phyloP scores from a whole-genome alignment of 2,113 vertebrate species.

The Corydoras sp. region DNA sequence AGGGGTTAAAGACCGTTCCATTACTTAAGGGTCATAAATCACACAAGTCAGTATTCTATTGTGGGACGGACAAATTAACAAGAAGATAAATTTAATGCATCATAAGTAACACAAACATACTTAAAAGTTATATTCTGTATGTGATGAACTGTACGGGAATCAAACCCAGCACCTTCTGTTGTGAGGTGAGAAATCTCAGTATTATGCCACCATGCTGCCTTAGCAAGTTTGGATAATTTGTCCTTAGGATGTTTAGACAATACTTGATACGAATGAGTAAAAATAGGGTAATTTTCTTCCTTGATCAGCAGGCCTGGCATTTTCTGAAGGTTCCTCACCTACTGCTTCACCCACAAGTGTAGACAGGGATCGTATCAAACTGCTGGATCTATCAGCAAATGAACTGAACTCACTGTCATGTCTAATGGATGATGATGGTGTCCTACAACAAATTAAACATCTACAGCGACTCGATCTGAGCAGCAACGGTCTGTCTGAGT shows the following conservation, averaged over 20 bases:
- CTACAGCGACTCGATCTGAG: constrained; percentile 84
- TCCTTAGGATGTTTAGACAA: not conserved
- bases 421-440: constrained; percentile 65
- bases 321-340: constrained; percentile 64
- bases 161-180: no score
- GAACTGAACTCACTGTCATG: constrained; percentile 79
- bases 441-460: constrained; percentile 74
- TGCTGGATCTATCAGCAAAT: constrained; percentile 89
- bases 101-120: no score
- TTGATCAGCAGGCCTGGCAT: constrained; percentile 41
- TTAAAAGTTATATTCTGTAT: no score
- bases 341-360: constrained; percentile 60
- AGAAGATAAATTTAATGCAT: no score
- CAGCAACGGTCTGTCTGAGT: constrained; percentile 75
- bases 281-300: not conserved
- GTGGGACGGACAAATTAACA: no score
- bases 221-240: no score
- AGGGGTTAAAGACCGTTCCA: no score
- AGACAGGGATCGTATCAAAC: constrained; percentile 79
- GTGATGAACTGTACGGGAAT: no score
- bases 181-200: no score
- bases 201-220: no score
- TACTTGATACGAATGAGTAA: not conserved
- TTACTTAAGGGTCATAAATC: no score
- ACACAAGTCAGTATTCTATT: no score